Evolutionary conservation across 2,797 vertebrate species (phyloP).

Genomic region (Falco biarmicus): DNA sequence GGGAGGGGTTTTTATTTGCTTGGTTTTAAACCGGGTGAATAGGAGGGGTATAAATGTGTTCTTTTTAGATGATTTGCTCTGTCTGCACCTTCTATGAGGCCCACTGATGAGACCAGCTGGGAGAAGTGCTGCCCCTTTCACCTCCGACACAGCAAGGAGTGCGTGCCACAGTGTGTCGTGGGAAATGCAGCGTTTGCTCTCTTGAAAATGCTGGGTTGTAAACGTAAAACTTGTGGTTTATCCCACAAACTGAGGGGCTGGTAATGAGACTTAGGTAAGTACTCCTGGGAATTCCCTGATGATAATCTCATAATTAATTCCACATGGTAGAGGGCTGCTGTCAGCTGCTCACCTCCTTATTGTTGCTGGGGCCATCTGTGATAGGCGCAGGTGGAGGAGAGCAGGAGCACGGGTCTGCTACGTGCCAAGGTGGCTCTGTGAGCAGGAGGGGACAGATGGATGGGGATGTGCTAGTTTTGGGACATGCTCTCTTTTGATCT

Average conservation of each 20-base stretch:
- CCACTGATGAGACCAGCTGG: neutral
- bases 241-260: neutral
- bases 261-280: neutral
- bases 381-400: neutral
- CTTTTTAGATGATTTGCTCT: neutral
- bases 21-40: neutral
- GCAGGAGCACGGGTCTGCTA: neutral
- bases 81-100: neutral
- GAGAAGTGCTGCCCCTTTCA: neutral
- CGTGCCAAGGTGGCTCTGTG: accelerated
- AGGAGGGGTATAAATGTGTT: neutral
- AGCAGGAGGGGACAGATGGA: neutral
- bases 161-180: accelerated
- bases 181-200: neutral
- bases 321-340: neutral
- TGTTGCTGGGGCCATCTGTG: neutral
- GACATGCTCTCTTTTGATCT: neutral
- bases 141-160: neutral
- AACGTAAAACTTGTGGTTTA: neutral
- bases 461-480: neutral
- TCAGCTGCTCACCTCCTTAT: neutral
- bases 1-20: neutral
- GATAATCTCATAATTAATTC: neutral
- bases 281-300: neutral
- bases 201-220: neutral